Evolutionary conservation across 1,140 invertebrate species (phyloP), one percentile per base, ranked within the genome.

Genomic region (Leptinotarsa undecemlineata): DNA sequence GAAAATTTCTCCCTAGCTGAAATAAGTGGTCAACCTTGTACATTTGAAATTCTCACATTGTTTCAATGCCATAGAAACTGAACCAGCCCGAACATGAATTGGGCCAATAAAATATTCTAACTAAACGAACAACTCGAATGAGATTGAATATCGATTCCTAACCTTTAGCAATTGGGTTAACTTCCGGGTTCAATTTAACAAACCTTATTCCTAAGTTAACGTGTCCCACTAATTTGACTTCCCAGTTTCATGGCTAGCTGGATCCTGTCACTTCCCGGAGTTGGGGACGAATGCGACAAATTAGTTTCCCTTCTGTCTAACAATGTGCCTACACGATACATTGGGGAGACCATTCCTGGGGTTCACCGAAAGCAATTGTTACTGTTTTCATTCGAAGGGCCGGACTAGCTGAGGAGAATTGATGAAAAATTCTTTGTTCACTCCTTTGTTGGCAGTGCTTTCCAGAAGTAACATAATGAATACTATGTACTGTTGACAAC

Each of bases 161-260:
- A 57, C 51, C 51, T 57, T 64, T 33, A 64, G 63, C 63, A 64
- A 64, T 64, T 57, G 15, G 15, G 51, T 67, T 33, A 67, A 67
- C 64, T 67, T 67, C 64, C 8, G 64, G 64, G 64, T 67, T 67
- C 42, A 48, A 48, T 33, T 64, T 69, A 69, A 69, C 48, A 69
- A 48, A 69, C 42, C 68, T 69, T 69, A 69, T 69, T 69, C 42
- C 68, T 69, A 51, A 69, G 26, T 19, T n/a, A n/a, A 48, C 48
- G 68, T 69, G 68, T 48, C 42, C 68, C 42, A 69, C 19, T 69
- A 69, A 69, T 69, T 69, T 69, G 68, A 57, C 68, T 69, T 69
- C 47, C 33, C 68, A 17, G 48, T 48, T 69, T 47, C 68, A 69
- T 48, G 68, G 68, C 68, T 21, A 51, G 42, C 33, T 47, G 20